phyloP scores from a whole-genome alignment of 2,888 invertebrate genomes.

The Microctonus aethiopoides region DNA sequence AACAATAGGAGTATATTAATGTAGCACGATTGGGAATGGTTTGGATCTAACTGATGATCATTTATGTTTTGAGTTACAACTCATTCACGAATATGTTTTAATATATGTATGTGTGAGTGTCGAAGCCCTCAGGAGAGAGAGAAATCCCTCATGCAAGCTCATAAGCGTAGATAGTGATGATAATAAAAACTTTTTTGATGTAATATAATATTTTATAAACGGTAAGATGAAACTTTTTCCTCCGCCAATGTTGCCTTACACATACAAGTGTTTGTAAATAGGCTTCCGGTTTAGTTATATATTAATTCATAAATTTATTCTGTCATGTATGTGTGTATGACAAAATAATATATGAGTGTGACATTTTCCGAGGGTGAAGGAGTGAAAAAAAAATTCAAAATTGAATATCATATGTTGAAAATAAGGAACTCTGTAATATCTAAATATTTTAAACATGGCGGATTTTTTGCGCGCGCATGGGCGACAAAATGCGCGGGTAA shows the following conservation, averaged over 20 bases:
- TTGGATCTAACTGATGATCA: too few relatives aligned
- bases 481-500: too few relatives aligned
- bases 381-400: too few relatives aligned
- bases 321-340: neutral
- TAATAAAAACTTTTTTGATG: neutral
- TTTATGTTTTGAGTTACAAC: too few relatives aligned
- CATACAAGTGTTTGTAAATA: neutral
- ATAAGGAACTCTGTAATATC: neutral
- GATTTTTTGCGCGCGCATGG: too few relatives aligned
- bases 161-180: slow-evolving; percentile 25
- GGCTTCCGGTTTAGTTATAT: slow-evolving; percentile 9
- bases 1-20: too few relatives aligned
- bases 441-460: neutral
- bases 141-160: slow-evolving; percentile 23
- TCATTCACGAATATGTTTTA: too few relatives aligned
- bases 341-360: too few relatives aligned
- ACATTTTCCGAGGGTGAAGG: too few relatives aligned
- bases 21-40: too few relatives aligned
- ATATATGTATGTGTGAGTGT: slow-evolving; percentile 10
- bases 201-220: neutral
- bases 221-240: neutral
- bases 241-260: slow-evolving; percentile 2
- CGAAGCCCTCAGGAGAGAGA: slow-evolving; percentile 27
- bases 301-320: neutral
- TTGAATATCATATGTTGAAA: neutral